Evolutionary conservation across 1,140 invertebrate species (phyloP).

Genomic region (Meloidogyne chitwoodi): DNA sequence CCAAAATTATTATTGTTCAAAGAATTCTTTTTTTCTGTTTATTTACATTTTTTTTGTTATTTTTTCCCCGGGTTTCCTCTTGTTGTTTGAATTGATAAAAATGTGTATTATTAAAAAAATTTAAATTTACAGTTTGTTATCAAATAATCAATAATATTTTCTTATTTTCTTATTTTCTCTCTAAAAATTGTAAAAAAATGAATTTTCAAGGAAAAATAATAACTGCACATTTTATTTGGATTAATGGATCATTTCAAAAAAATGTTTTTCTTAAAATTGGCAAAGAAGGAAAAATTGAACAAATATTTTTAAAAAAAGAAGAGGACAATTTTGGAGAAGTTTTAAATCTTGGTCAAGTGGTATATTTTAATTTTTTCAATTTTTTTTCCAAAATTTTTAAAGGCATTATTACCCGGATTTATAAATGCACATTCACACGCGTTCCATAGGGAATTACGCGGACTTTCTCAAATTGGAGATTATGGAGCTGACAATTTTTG

Average conservation of each 20-base stretch:
- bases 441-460: slow-evolving; percentile 52
- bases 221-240: slow-evolving; percentile 22
- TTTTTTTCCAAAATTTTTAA: neutral
- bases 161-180: no score
- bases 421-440: slow-evolving; percentile 57
- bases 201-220: slow-evolving; percentile 20
- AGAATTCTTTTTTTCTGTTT: no score
- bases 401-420: slow-evolving; percentile 53
- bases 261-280: slow-evolving; percentile 1
- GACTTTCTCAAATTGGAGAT: slow-evolving; percentile 33
- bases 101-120: no score
- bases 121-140: no score
- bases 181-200: no score
- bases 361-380: neutral
- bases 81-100: no score
- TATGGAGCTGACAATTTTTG: slow-evolving; percentile 50
- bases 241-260: slow-evolving; percentile 15
- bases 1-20: no score
- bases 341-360: neutral
- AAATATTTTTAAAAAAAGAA: neutral
- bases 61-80: no score
- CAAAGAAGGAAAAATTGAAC: slow-evolving; percentile 16
- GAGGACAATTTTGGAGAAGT: neutral
- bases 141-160: no score
- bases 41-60: no score